phyloP scores from a whole-genome alignment of 2,797 vertebrate genomes.

The Choloepus didactylus region DNA sequence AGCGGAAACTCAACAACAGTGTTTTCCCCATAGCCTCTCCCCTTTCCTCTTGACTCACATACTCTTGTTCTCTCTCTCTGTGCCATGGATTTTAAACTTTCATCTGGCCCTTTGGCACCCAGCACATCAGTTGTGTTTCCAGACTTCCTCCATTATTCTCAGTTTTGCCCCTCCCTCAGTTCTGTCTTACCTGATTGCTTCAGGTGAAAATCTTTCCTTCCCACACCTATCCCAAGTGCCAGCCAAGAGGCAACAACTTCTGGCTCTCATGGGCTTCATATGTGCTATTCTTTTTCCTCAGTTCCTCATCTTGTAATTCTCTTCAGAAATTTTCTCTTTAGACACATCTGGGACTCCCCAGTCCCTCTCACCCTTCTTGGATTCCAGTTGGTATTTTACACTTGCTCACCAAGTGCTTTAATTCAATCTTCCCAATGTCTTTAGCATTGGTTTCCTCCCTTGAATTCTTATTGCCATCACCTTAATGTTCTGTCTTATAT shows the following conservation, averaged over 20 bases:
- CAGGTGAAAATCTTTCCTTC: not conserved
- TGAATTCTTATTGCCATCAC: not conserved
- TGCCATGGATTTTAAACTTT: not conserved
- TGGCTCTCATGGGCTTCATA: not conserved
- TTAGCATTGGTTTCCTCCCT: conserved; percentile 1
- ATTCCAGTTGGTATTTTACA: not conserved
- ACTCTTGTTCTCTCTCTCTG: not conserved
- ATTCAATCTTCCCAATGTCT: not conserved
- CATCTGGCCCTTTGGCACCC: not conserved
- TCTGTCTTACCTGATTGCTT: not conserved
- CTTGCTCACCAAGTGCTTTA: not conserved
- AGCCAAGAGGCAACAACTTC: not conserved
- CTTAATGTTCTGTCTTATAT: not conserved
- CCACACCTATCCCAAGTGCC: not conserved
- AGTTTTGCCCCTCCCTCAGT: not conserved
- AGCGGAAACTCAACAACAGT: not conserved
- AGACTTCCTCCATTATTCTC: not conserved
- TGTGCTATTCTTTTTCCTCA: not conserved
- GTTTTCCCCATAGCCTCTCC: not conserved
- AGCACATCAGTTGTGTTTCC: not conserved
- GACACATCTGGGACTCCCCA: not conserved
- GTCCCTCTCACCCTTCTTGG: not conserved
- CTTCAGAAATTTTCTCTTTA: not conserved
- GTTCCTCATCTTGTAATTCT: not conserved
- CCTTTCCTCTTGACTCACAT: not conserved